These are phyloP conservation scores for Lontra canadensis DNA, from an alignment of 2,113 vertebrate species.

Conservation along the genomic window DNA sequence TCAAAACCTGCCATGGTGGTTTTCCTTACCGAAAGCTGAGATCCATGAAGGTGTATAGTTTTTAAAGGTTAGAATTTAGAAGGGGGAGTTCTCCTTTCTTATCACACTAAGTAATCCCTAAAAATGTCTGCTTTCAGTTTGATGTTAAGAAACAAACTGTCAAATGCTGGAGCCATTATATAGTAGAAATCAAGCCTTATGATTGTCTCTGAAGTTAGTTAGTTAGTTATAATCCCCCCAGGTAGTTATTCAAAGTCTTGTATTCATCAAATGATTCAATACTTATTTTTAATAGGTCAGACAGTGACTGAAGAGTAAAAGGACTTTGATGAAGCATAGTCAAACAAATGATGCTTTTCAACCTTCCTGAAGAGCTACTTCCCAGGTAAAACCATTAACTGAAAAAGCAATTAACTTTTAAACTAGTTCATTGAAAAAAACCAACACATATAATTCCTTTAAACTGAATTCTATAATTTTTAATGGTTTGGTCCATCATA, in stretches of 20 bases:
- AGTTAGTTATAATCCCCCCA: neutral
- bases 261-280: neutral
- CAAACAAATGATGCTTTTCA: neutral
- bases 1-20: neutral
- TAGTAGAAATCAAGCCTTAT: neutral
- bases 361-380: neutral
- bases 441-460: neutral
- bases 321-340: neutral
- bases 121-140: neutral
- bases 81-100: neutral
- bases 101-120: neutral
- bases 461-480: neutral
- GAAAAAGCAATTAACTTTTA: neutral
- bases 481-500: neutral
- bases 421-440: neutral
- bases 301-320: neutral
- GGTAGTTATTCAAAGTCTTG: neutral
- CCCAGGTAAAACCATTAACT: neutral
- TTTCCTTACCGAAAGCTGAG: neutral
- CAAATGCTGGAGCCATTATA: neutral
- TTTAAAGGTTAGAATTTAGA: neutral
- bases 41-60: neutral
- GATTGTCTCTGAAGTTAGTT: neutral
- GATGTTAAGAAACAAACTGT: neutral
- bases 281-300: neutral